These are phyloP conservation scores for Buphagus erythrorhynchus DNA, from an alignment of 2,797 vertebrate species.

Conservation along the genomic window DNA sequence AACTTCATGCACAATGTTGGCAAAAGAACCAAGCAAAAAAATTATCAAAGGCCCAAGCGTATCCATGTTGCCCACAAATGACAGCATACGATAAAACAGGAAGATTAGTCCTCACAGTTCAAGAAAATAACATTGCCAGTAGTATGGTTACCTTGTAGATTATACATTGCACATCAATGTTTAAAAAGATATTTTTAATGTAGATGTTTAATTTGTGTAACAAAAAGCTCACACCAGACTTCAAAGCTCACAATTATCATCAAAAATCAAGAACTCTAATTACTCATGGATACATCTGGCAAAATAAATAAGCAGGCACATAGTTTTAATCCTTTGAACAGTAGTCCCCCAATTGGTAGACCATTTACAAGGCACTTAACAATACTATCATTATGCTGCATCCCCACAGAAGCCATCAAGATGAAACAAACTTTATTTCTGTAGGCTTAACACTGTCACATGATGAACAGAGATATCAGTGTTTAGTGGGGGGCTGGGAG, in stretches of 20 bases:
- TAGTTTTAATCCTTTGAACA: neutral
- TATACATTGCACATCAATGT: neutral
- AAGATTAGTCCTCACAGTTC: neutral
- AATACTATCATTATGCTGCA: neutral
- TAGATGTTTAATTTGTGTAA: neutral
- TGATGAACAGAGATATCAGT: neutral
- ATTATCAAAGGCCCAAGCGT: neutral
- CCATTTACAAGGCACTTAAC: conserved; percentile 1
- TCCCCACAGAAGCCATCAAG: neutral
- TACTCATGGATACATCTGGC: neutral
- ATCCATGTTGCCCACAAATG: neutral
- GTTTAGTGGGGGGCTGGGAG: neutral
- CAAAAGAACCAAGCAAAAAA: neutral
- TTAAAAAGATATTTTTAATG: neutral
- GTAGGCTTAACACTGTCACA: neutral
- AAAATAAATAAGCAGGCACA: neutral
- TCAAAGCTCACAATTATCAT: neutral
- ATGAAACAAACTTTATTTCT: conserved; percentile 21
- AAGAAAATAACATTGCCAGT: neutral
- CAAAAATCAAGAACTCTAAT: conserved; percentile 13
- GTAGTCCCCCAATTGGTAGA: neutral
- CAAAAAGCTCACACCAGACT: neutral
- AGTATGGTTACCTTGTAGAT: neutral
- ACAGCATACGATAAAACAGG: neutral
- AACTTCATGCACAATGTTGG: neutral